Percentiles rank a stretch among this genome's conserved stretches.
These are phyloP conservation scores for Lochmaea capreae DNA, from an alignment of 2,888 invertebrate genomes.

Conservation along the genomic window DNA sequence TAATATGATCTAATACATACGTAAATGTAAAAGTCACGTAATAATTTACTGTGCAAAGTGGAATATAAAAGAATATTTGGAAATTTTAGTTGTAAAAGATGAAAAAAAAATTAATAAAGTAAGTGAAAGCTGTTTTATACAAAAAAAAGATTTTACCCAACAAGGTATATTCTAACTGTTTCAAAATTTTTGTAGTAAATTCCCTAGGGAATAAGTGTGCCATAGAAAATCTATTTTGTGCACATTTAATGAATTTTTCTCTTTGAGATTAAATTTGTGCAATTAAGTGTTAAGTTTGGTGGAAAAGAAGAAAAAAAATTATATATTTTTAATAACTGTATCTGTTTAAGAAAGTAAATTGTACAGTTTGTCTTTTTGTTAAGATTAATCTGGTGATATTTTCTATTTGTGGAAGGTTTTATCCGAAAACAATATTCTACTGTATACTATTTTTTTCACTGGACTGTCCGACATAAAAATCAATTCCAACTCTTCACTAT, in stretches of 20 bases:
- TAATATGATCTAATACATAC: slow-evolving; percentile 17
- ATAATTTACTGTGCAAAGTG: slow-evolving; percentile 15
- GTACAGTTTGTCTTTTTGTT: slow-evolving; percentile 51
- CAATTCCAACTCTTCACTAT: neutral
- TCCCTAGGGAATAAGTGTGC: slow-evolving; percentile 25
- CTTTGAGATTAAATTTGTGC: slow-evolving; percentile 45
- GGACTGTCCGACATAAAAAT: neutral
- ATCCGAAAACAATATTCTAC: slow-evolving; percentile 21
- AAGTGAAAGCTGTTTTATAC: slow-evolving; percentile 8
- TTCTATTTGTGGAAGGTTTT: slow-evolving; percentile 43
- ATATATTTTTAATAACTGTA: slow-evolving; percentile 54
- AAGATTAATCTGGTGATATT: slow-evolving; percentile 47
- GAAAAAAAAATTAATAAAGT: neutral
- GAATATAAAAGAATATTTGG: slow-evolving; percentile 8
- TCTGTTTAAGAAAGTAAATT: slow-evolving; percentile 47
- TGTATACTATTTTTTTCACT: slow-evolving; percentile 13
- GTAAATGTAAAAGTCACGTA: slow-evolving; percentile 17
- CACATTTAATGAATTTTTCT: slow-evolving; percentile 34
- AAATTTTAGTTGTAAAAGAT: neutral
- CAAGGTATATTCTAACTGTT: slow-evolving; percentile 22
- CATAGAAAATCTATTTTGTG: slow-evolving; percentile 39
- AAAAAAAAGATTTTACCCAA: slow-evolving; percentile 15
- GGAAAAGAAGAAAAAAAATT: slow-evolving; percentile 37
- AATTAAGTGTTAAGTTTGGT: slow-evolving; percentile 52
- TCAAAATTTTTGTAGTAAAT: slow-evolving; percentile 31